Base-by-base conservation (phyloP, 2,888 invertebrate species). In the Idaea straminata region DNA sequence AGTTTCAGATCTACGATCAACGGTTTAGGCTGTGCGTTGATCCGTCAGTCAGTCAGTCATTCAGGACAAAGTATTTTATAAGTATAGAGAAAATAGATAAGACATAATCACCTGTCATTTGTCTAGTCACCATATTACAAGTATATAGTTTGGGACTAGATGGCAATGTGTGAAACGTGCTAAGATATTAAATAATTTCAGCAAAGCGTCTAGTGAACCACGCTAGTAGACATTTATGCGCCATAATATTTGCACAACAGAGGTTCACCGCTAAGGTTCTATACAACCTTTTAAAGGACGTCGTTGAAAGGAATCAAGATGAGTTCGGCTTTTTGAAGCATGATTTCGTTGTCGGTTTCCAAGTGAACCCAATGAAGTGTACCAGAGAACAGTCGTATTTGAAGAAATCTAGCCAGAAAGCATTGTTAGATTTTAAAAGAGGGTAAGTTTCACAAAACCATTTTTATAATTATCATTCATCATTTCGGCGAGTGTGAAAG, bases 241-340 rank as follows among this genome's bases (percentile, higher is more conserved):
- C 94, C 0, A 94, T 97, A 16, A 93, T 97, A 68, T 97, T 97
- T 83, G 95, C 96, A 0, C 88, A 95, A 75, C 93, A 95, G 72
- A 91, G 97, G 62, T 95, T 96, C 73, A 96, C 96, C 0, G 96
- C 97, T 0, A 96, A 96, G 85, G 92, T 96, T 6, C 77, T 98
- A 0, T 96, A 94, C 79, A 95, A 96, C 69, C 80, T 97, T 4
- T 75, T 97, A 5, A 93, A 94, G 66, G 86, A 91, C 0, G 93
- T 94, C 0, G 88, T 85, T 10, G 75, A 90, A 34, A 57, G 67
- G 0, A 87, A 94, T 68, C 87, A 93, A 0, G 62, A 69, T 4
- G 86, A 93, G 13, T 95, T 94, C 70, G 86, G 87, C 0, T 94
- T 95, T 73, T 77, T 96, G 0, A 91, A 93, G 68, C 94, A 96